These are phyloP conservation scores for Siphlonurus alternatus DNA, from an alignment of 2,888 invertebrate species.

Conservation along the genomic window DNA sequence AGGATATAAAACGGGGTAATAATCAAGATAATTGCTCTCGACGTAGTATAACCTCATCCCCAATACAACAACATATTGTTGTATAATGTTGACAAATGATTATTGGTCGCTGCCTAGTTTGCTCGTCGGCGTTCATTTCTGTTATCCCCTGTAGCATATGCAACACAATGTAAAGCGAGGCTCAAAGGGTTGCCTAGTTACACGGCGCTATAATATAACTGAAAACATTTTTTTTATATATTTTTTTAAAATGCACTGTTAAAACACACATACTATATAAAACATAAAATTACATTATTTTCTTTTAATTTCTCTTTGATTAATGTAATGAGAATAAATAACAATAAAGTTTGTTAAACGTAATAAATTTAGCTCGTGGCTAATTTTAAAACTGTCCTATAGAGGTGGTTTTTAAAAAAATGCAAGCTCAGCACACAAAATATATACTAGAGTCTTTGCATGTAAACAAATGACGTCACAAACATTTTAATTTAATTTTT, in stretches of 20 bases:
- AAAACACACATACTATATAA: neutral
- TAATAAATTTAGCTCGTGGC: neutral
- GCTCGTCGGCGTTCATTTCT: neutral
- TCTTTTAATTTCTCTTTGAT: neutral
- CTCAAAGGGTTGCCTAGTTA: neutral
- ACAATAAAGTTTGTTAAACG: neutral
- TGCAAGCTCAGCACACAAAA: too few relatives aligned
- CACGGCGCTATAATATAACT: neutral
- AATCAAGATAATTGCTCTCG: neutral
- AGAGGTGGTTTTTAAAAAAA: neutral
- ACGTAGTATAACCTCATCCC: neutral
- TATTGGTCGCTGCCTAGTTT: too few relatives aligned
- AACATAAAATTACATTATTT: neutral
- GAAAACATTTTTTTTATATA: neutral
- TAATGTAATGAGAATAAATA: conserved; percentile 2
- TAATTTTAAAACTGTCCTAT: neutral
- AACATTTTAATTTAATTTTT: too few relatives aligned
- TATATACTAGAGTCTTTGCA: too few relatives aligned
- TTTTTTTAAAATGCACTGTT: neutral
- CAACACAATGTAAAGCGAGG: neutral
- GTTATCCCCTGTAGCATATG: neutral
- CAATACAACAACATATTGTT: neutral
- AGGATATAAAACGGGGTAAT: neutral
- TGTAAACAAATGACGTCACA: too few relatives aligned
- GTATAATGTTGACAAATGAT: neutral